Conservation (phyloP, 2,888 invertebrate genomes). For the Papilio protenor region DNA sequence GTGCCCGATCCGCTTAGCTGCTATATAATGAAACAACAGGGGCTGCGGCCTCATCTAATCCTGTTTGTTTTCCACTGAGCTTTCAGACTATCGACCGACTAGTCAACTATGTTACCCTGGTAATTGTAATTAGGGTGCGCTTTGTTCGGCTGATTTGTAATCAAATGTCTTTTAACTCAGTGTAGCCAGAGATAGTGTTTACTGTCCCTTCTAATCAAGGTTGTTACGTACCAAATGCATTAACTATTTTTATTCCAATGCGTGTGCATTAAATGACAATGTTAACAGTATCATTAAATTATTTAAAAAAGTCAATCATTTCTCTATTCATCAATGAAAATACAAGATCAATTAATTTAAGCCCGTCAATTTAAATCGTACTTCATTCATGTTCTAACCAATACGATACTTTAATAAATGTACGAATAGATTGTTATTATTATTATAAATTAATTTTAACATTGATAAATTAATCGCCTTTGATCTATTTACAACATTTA, state of each 20-base stretch:
- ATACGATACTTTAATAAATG: too few species aligned
- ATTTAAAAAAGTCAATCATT: too few species aligned
- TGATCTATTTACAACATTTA: constrained; percentile 47
- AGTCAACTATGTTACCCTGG: constrained; percentile 34
- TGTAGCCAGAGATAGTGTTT: not conserved
- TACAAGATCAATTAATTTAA: too few species aligned
- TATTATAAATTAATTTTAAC: constrained; percentile 44
- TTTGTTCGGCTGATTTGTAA: constrained; percentile 15
- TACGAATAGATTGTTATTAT: too few species aligned
- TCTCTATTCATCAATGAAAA: too few species aligned
- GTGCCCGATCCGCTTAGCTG: constrained; percentile 77
- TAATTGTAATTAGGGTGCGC: constrained; percentile 36
- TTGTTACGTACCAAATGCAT: constrained; percentile 3
- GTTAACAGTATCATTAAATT: too few species aligned
- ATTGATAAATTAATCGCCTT: constrained; percentile 39
- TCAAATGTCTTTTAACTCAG: not conserved
- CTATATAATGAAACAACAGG: constrained; percentile 71
- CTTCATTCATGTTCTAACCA: too few species aligned
- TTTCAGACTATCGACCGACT: constrained; percentile 36
- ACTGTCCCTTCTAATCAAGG: not conserved
- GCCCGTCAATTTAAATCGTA: too few species aligned
- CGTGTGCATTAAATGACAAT: too few species aligned
- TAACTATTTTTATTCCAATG: not conserved
- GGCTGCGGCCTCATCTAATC: constrained; percentile 58
- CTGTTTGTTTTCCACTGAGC: constrained; percentile 60